Conservation (phyloP, 2,888 invertebrate species). For the Lagria hirta region DNA sequence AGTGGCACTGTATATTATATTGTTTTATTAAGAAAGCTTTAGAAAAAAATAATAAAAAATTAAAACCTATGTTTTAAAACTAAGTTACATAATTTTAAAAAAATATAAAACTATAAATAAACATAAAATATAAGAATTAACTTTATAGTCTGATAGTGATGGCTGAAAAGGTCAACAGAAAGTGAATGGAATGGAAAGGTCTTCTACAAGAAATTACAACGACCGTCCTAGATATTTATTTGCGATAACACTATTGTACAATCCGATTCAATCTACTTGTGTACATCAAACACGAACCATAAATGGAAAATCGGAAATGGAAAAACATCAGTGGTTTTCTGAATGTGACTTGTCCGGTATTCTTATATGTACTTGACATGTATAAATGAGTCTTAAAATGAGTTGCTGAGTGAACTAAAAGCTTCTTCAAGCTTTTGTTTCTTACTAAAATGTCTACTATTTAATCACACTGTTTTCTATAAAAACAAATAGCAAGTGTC, state of each 20-base stretch:
- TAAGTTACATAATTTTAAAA: no score
- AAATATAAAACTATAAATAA: no score
- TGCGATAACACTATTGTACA: slow-evolving; percentile 38
- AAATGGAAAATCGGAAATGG: slow-evolving; percentile 42
- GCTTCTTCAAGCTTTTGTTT: slow-evolving; percentile 3
- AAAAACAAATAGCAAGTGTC: slow-evolving; percentile 16
- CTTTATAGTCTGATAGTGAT: no score
- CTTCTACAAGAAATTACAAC: slow-evolving; percentile 18
- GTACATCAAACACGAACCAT: slow-evolving; percentile 40
- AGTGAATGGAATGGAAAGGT: slow-evolving; percentile 9
- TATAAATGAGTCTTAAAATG: slow-evolving; percentile 9
- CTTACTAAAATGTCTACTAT: slow-evolving; percentile 2
- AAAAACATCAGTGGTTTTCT: slow-evolving; percentile 37
- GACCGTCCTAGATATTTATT: slow-evolving; percentile 34
- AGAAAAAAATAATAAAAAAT: no score
- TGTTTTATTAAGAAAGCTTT: no score
- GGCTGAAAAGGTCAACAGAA: slow-evolving; percentile 6
- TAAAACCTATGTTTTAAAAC: no score
- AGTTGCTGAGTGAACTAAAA: slow-evolving; percentile 1
- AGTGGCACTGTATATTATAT: no score
- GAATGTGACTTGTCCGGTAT: slow-evolving; percentile 35
- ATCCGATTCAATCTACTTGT: slow-evolving; percentile 38
- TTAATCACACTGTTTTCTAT: no score
- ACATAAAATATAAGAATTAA: no score
- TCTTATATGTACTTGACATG: slow-evolving; percentile 8